phyloP scores from a whole-genome alignment of 2,888 invertebrate genomes.

The Xiphydria camelus region DNA sequence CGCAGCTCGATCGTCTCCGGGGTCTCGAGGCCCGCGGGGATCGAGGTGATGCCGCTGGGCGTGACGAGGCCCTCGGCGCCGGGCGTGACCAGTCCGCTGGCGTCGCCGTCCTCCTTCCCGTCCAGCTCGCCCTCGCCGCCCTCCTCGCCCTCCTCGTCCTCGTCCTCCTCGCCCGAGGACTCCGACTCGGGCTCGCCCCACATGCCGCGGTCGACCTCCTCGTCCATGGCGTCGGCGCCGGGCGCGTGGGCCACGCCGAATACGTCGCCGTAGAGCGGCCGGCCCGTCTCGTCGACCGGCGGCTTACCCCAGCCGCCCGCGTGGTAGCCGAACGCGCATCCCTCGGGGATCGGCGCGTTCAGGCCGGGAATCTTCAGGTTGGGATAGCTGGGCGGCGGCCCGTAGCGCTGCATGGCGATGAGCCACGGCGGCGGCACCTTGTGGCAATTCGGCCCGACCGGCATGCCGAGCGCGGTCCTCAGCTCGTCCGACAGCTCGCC shows the following conservation, averaged over 20 bases:
- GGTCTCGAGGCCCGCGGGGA: slow-evolving; percentile 95
- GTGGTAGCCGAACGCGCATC: slow-evolving; percentile 97
- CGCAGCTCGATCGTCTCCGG: slow-evolving; percentile 98
- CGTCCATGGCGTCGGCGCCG: slow-evolving; percentile 74
- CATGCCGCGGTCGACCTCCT: slow-evolving; percentile 88
- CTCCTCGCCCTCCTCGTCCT: slow-evolving; percentile 67
- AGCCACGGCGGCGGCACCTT: slow-evolving; percentile 95
- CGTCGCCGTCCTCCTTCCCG: slow-evolving; percentile 65
- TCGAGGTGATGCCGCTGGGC: slow-evolving; percentile 88
- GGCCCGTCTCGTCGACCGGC: slow-evolving; percentile 97
- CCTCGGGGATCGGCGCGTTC: slow-evolving; percentile 97
- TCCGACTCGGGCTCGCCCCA: slow-evolving; percentile 89
- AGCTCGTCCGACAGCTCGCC: slow-evolving; percentile 96
- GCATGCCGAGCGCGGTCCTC: slow-evolving; percentile 97
- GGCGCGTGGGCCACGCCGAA: slow-evolving; percentile 80
- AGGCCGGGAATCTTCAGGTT: slow-evolving; percentile 96
- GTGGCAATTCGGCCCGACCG: slow-evolving; percentile 90
- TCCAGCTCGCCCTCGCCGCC: slow-evolving; percentile 62
- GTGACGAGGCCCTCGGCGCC: slow-evolving; percentile 87
- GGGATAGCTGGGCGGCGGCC: slow-evolving; percentile 98
- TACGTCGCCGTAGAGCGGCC: slow-evolving; percentile 98
- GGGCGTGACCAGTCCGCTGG: slow-evolving; percentile 88
- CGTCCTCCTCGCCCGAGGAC: slow-evolving; percentile 66
- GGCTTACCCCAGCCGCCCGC: slow-evolving; percentile 99
- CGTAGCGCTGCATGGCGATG: slow-evolving; percentile 97